A percentile compares a stretch with the other conserved stretches of the same genome.
Evolutionary conservation across 2,888 invertebrate genomes (phyloP).

Genomic region (Strigamia crassipes): DNA sequence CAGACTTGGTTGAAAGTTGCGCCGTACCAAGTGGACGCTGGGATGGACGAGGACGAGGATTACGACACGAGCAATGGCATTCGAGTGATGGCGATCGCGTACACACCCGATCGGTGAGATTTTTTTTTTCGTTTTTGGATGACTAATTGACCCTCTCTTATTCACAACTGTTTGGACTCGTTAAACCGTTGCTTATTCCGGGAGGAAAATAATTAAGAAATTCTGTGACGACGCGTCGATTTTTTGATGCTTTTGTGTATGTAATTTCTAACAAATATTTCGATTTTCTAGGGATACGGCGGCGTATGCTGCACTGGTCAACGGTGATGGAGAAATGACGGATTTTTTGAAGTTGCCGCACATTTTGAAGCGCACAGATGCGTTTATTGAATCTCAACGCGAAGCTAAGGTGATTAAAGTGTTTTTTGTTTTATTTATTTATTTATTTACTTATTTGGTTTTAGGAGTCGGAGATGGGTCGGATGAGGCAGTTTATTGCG

Average conservation of each 20-base stretch:
- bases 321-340: slow-evolving; percentile 86
- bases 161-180: background rate
- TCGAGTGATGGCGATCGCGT: slow-evolving; percentile 85
- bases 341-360: slow-evolving; percentile 88
- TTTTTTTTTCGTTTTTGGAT: too few relatives aligned
- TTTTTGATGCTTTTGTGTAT: background rate
- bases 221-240: background rate
- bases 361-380: slow-evolving; percentile 79
- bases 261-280: background rate
- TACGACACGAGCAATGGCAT: slow-evolving; percentile 85
- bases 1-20: slow-evolving; percentile 90
- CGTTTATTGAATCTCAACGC: slow-evolving; percentile 71
- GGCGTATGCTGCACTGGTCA: slow-evolving; percentile 85
- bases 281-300: slow-evolving; percentile 61
- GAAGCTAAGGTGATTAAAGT: slow-evolving; percentile 64
- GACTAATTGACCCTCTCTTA: background rate
- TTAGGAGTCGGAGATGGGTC: slow-evolving; percentile 69
- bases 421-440: too few relatives aligned
- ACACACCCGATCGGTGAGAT: slow-evolving; percentile 79
- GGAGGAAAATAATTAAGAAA: slow-evolving; percentile 1
- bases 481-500: slow-evolving; percentile 78
- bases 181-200: background rate
- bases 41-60: slow-evolving; percentile 66
- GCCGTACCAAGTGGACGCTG: slow-evolving; percentile 72
- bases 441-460: too few relatives aligned